A percentile compares a stretch with the other conserved stretches of the same genome.
phyloP scores from a whole-genome alignment of 2,113 vertebrate genomes.

The Piprites chloris region DNA sequence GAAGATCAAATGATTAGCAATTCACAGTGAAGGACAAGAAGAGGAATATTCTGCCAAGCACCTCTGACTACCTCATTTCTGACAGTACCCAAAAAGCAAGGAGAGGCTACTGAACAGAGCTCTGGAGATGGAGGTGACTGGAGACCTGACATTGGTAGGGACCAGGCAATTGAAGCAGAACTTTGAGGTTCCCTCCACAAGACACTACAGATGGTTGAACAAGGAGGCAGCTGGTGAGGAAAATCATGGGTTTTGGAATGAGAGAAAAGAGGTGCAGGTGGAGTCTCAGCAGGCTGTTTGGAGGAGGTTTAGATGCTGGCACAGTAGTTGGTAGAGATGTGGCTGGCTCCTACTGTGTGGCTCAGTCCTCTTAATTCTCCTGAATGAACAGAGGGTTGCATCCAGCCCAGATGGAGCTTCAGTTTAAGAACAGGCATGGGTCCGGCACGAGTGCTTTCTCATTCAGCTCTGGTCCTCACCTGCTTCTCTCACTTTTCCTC shows the following conservation, averaged over 20 bases:
- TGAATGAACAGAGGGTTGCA: not conserved
- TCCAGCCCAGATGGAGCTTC: not conserved
- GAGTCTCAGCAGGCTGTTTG: not conserved
- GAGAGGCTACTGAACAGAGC: not conserved
- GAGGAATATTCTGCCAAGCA: not conserved
- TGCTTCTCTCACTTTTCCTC: not conserved
- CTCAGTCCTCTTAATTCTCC: not conserved
- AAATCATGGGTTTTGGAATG: not conserved
- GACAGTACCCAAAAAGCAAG: not conserved
- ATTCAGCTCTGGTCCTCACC: not conserved
- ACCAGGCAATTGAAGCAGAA: not conserved
- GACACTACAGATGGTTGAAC: not conserved
- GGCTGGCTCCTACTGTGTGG: not conserved
- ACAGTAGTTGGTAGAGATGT: not conserved
- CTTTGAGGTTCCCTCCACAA: not conserved
- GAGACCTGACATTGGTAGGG: not conserved
- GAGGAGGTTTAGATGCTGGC: not conserved
- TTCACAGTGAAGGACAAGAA: not conserved
- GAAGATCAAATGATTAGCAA: not conserved
- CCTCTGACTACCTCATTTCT: not conserved
- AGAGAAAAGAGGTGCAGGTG: not conserved
- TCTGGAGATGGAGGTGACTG: not conserved
- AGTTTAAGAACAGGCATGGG: not conserved
- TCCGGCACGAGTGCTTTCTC: not conserved
- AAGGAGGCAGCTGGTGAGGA: not conserved